Evolutionary conservation across 1,140 invertebrate species (phyloP).

Genomic region (Gonatopus flavifemur): DNA sequence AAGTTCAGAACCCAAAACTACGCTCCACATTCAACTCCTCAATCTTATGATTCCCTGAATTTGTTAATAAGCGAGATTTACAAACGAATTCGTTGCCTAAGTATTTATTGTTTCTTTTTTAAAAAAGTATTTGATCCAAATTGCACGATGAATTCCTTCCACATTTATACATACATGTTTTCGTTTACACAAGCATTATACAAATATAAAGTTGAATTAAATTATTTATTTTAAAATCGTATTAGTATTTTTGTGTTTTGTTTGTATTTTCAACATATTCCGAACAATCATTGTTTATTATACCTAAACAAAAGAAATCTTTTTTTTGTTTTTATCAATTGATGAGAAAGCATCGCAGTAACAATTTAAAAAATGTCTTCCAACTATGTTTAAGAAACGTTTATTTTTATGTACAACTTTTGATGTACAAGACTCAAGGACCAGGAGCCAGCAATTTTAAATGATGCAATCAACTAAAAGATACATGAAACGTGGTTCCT

Average conservation of each 20-base stretch:
- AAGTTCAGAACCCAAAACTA: too few species aligned
- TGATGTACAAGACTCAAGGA: constrained; percentile 35
- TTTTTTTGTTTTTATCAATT: constrained; percentile 19
- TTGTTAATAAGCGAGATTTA: too few species aligned
- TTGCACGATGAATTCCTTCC: constrained; percentile 32
- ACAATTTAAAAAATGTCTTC: constrained; percentile 27
- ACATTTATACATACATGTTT: constrained; percentile 34
- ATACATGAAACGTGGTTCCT: too few species aligned
- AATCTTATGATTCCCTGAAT: too few species aligned
- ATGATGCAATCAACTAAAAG: too few species aligned
- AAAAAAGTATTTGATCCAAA: constrained; percentile 35
- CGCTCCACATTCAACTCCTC: too few species aligned
- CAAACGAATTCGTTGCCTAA: too few species aligned
- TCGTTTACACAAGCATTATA: constrained; percentile 38
- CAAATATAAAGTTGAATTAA: constrained; percentile 37
- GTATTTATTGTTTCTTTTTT: constrained; percentile 19
- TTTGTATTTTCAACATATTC: constrained; percentile 30
- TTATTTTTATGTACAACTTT: constrained; percentile 34
- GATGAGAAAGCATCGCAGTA: constrained; percentile 24
- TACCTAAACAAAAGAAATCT: constrained; percentile 22
- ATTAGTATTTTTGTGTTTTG: too few species aligned
- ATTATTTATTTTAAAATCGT: constrained; percentile 35
- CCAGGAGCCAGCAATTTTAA: constrained; percentile 27
- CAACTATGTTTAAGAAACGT: constrained; percentile 27
- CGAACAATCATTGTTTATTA: constrained; percentile 30